These are phyloP conservation scores for Drosophila niveifrons DNA, from an alignment of 2,888 invertebrate genomes.

Conservation along the genomic window DNA sequence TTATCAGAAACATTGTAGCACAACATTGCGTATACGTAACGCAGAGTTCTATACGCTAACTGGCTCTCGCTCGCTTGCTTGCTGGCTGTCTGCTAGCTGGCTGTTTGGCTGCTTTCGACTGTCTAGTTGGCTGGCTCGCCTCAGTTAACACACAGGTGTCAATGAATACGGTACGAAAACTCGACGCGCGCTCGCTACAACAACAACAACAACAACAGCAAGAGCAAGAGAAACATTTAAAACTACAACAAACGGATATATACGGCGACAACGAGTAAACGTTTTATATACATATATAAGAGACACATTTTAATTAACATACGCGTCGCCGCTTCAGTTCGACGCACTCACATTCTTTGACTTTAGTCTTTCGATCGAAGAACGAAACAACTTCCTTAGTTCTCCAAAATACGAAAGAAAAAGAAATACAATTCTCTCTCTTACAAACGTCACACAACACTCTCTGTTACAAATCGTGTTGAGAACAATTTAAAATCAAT, in stretches of 20 bases:
- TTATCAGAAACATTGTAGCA: slow-evolving; percentile 27
- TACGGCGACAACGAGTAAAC: slow-evolving; percentile 1
- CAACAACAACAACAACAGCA: slow-evolving; percentile 1
- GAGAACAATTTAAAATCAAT: slow-evolving; percentile 11
- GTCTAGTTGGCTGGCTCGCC: slow-evolving; percentile 24
- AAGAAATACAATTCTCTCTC: neutral
- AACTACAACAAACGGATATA: slow-evolving; percentile 2
- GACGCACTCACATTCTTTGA: slow-evolving; percentile 30
- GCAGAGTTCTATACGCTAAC: slow-evolving; percentile 40
- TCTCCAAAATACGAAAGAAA: slow-evolving; percentile 5
- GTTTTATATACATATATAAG: slow-evolving; percentile 5
- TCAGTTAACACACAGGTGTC: slow-evolving; percentile 75
- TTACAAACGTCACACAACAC: neutral
- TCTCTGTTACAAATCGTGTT: slow-evolving; percentile 3
- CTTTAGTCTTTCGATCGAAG: slow-evolving; percentile 8
- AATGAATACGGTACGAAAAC: slow-evolving; percentile 58
- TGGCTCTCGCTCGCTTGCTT: neutral
- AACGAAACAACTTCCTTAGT: slow-evolving; percentile 17
- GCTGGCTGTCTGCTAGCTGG: slow-evolving; percentile 12
- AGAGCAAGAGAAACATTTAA: no score
- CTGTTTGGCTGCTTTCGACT: neutral
- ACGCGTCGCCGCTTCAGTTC: slow-evolving; percentile 49
- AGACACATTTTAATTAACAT: slow-evolving; percentile 68
- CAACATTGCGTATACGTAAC: slow-evolving; percentile 50
- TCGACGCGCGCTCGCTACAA: slow-evolving; percentile 10